phyloP scores from a whole-genome alignment of 2,888 invertebrate genomes.

The Drosophila falleni region DNA sequence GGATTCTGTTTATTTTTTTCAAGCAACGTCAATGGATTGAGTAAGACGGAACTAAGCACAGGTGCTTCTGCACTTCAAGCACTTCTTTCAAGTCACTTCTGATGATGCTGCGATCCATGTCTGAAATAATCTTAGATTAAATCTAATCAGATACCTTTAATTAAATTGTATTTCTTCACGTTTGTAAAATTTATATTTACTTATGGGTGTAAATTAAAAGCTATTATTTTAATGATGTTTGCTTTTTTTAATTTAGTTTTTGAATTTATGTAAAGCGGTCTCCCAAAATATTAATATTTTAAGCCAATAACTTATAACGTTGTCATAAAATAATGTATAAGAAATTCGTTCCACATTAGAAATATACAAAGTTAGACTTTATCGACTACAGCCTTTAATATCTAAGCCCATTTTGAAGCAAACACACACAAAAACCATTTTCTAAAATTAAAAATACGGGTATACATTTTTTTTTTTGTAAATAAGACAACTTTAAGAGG shows the following conservation, averaged over 20 bases:
- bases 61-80: background rate
- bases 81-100: background rate
- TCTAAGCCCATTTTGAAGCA: too few relatives aligned
- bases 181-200: background rate
- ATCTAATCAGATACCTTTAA: background rate
- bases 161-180: background rate
- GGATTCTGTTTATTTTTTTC: background rate
- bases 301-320: background rate
- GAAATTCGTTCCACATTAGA: too few relatives aligned
- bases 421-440: too few relatives aligned
- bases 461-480: too few relatives aligned
- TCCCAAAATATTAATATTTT: background rate
- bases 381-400: too few relatives aligned
- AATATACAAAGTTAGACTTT: too few relatives aligned
- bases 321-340: background rate
- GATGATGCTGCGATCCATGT: conserved; percentile 15
- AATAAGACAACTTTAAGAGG: too few relatives aligned
- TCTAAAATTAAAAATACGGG: too few relatives aligned
- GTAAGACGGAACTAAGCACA: background rate
- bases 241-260: background rate
- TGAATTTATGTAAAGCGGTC: background rate
- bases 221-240: background rate
- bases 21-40: conserved; percentile 15
- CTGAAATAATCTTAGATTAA: background rate
- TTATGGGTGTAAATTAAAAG: background rate